phyloP scores from a whole-genome alignment of 2,888 invertebrate genomes.

The Tenthredo livida region DNA sequence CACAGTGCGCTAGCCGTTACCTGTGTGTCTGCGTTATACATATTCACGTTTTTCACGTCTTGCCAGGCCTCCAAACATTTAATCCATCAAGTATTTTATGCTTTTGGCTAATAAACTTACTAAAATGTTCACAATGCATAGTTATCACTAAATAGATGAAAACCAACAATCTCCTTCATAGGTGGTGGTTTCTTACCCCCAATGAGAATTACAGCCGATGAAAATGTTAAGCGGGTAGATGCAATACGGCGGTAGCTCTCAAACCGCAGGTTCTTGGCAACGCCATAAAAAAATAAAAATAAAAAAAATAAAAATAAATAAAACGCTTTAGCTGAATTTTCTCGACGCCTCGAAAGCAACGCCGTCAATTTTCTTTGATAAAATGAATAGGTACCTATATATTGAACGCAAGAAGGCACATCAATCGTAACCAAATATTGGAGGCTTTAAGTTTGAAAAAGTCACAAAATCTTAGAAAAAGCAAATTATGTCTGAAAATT shows the following conservation, averaged over 20 bases:
- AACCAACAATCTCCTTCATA: conserved; percentile 15
- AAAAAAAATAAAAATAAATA: neutral
- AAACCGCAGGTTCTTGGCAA: neutral
- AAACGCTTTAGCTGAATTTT: conserved; percentile 20
- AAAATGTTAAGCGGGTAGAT: conserved; percentile 38
- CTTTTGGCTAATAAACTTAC: conserved; percentile 67
- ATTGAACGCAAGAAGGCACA: neutral
- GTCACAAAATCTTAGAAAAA: conserved; percentile 7
- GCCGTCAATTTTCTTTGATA: neutral
- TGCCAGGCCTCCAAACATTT: conserved; percentile 73
- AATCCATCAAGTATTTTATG: conserved; percentile 72
- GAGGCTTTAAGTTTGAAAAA: neutral
- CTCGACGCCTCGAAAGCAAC: conserved; percentile 10
- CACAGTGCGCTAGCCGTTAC: conserved; percentile 62
- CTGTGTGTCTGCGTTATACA: conserved; percentile 70
- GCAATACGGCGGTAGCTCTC: conserved; percentile 36
- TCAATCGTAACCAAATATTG: neutral
- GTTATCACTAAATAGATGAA: conserved; percentile 52
- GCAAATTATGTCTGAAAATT: conserved; percentile 20
- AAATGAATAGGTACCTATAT: neutral
- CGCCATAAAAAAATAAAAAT: neutral
- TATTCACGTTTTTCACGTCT: conserved; percentile 73
- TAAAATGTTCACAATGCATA: conserved; percentile 53
- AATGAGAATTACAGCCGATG: conserved; percentile 15
- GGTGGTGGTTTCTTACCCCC: conserved; percentile 2